Evolutionary conservation across 1,140 invertebrate genomes (phyloP), one percentile per base, ranked within the genome.

Genomic region (Hermetia illucens): DNA sequence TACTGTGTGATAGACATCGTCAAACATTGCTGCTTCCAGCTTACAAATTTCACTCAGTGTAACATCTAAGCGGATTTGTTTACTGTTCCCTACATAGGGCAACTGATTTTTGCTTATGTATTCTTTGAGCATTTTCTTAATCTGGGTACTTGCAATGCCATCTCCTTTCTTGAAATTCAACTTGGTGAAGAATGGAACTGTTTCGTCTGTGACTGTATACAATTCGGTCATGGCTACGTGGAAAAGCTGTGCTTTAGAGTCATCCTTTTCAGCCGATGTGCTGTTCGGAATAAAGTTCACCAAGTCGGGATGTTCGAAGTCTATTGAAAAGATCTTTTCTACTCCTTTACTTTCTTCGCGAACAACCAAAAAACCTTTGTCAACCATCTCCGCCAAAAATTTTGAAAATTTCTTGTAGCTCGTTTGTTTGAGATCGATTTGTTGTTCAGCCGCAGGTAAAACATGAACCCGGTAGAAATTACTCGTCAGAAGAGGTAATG

Each of bases 401-500:
- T 77, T 79, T 6, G 83, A 81, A 36, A 95, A 60, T 62, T 93
- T 94, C 65, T 93, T 93, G 52, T 77, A 88, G 15, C 71, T 77
- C 10, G 87, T 84, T 56, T 90, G 91, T 55, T 93, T 95, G 2
- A 93, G 69, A 57, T 93, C 88, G 25, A 94, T 60, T 10, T 59
- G 68, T 38, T 69, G 64, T 15, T 66, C 63, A 4, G 71, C 45
- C 2, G 72, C 72, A 15, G 75, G 68, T 35, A 87, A 66, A 52
- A 92, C 72, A 61, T 88, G 74, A 45, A 80, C 71, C 41, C 82
- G 82, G 58, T 73, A 88, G 62, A 81, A 86, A 45, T 74, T 81
- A 45, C 79, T 83, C 2, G 76, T 77, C 10, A 85, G 57, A 17
- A 85, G 60, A 2, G 84, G 84, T 25, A 86, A 53, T 18, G 49